phyloP scores from a whole-genome alignment of 2,797 vertebrate species.

The Microhierax caerulescens region DNA sequence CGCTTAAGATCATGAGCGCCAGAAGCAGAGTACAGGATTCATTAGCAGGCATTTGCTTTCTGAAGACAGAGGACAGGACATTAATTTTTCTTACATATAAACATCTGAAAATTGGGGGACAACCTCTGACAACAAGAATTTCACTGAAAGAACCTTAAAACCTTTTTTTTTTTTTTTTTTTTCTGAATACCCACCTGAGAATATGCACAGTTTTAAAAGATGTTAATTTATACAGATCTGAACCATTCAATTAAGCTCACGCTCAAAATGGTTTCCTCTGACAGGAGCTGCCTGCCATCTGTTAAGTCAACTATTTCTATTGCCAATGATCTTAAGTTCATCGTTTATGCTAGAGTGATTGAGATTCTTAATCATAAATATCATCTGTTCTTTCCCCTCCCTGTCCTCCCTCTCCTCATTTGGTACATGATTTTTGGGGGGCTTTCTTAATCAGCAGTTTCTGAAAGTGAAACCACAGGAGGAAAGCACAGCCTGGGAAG shows the following conservation, averaged over 20 bases:
- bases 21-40: neutral
- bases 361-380: constrained; percentile 64
- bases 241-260: constrained; percentile 66
- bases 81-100: neutral
- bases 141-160: neutral
- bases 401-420: neutral
- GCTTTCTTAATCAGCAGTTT: constrained; percentile 50
- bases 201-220: constrained; percentile 49
- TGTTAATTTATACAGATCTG: constrained; percentile 74
- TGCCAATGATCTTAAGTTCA: constrained; percentile 68
- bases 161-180: constrained; percentile 5
- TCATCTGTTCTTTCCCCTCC: constrained; percentile 32
- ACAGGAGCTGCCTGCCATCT: constrained; percentile 71
- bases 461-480: neutral
- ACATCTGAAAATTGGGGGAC: neutral
- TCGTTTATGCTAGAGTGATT: neutral
- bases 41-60: neutral
- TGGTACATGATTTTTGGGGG: neutral
- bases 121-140: constrained; percentile 14
- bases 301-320: constrained; percentile 70
- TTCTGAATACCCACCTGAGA: constrained; percentile 45
- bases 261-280: constrained; percentile 56
- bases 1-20: neutral
- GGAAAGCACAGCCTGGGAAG: neutral
- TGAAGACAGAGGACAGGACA: neutral